These are phyloP conservation scores for Phyllostomus hastatus DNA, from an alignment of 2,113 vertebrate genomes.

Conservation along the genomic window DNA sequence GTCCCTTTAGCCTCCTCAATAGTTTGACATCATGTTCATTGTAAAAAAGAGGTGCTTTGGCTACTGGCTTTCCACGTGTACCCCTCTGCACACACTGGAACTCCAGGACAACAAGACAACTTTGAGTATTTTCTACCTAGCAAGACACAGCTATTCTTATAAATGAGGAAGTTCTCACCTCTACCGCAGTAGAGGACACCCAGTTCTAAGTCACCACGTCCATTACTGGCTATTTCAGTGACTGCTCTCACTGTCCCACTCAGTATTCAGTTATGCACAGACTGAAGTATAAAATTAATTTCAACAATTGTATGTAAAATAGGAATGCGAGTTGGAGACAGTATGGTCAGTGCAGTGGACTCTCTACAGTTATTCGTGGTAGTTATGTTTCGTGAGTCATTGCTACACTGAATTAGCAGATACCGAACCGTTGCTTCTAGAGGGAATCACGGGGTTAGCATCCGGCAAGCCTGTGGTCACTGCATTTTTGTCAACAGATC, in stretches of 20 bases:
- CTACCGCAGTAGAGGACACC: not conserved
- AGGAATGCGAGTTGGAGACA: not conserved
- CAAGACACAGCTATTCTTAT: not conserved
- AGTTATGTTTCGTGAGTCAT: not conserved
- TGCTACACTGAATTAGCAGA: not conserved
- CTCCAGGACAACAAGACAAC: not conserved
- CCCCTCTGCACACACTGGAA: not conserved
- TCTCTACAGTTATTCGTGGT: not conserved
- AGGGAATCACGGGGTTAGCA: not conserved
- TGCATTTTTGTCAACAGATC: not conserved
- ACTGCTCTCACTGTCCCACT: not conserved
- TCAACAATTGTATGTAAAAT: not conserved
- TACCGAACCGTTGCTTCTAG: not conserved
- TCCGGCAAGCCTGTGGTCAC: not conserved
- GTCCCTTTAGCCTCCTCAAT: not conserved
- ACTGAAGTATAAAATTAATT: not conserved
- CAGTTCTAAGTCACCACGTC: not conserved
- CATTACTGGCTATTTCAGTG: not conserved
- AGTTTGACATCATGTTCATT: not conserved
- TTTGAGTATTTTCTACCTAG: not conserved
- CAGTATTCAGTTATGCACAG: not conserved
- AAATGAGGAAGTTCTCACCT: not conserved
- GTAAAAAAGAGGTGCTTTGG: not conserved
- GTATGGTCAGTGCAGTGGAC: not conserved
- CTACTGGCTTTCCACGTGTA: not conserved